These are phyloP conservation scores for Torymus tubicola DNA, from an alignment of 2,888 invertebrate genomes.

Conservation along the genomic window DNA sequence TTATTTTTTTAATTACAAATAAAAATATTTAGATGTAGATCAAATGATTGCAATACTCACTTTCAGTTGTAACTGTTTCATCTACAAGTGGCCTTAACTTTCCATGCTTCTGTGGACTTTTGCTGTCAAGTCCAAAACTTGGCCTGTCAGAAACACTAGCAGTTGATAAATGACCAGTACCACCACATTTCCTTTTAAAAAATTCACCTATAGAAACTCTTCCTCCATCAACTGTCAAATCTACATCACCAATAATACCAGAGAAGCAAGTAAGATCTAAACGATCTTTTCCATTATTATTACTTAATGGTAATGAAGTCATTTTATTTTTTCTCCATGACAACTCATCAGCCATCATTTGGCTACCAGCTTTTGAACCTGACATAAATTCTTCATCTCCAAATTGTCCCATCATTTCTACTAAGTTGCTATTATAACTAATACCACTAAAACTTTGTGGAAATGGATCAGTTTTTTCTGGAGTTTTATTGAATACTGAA, in stretches of 20 bases:
- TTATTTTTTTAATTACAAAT: conserved; percentile 12
- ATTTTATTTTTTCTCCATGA: conserved; percentile 73
- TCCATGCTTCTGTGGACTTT: conserved; percentile 66
- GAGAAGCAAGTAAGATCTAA: conserved; percentile 72
- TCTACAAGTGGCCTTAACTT: conserved; percentile 66
- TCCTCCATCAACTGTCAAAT: conserved; percentile 70
- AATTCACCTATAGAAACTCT: conserved; percentile 76
- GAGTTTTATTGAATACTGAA: conserved; percentile 65
- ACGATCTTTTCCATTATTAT: conserved; percentile 63
- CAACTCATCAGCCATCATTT: conserved; percentile 75
- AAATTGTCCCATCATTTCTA: conserved; percentile 70
- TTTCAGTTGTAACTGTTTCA: conserved; percentile 65
- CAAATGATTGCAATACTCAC: conserved; percentile 36
- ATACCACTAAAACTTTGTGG: conserved; percentile 62
- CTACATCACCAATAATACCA: conserved; percentile 70
- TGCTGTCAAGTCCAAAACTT: conserved; percentile 65
- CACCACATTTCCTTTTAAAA: conserved; percentile 76
- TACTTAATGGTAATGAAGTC: conserved; percentile 60
- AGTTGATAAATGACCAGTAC: conserved; percentile 69
- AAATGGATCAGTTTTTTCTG: conserved; percentile 59
- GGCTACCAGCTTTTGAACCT: conserved; percentile 73
- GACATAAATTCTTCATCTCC: conserved; percentile 70
- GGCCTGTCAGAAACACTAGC: conserved; percentile 62
- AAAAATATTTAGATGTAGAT: conserved; percentile 8
- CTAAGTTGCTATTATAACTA: conserved; percentile 67